Percentiles rank a stretch among this genome's conserved stretches.
These are phyloP conservation scores for Lagria hirta DNA, from an alignment of 2,888 invertebrate species.

Conservation along the genomic window DNA sequence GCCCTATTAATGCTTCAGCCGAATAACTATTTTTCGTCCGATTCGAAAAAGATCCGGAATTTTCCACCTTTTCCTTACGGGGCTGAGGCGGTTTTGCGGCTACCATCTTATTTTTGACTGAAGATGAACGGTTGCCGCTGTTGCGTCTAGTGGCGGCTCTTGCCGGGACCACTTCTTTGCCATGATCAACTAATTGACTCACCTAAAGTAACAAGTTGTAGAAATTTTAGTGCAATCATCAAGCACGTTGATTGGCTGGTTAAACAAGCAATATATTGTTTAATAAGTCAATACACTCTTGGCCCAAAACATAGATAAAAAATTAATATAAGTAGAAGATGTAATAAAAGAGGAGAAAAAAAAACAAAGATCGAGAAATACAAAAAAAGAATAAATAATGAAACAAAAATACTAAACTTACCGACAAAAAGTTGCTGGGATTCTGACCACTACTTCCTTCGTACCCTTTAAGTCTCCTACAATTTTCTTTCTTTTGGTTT, in stretches of 20 bases:
- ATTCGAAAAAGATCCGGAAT: slow-evolving; percentile 16
- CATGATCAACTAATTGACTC: slow-evolving; percentile 64
- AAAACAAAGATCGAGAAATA: too few relatives aligned
- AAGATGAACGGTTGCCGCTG: slow-evolving; percentile 40
- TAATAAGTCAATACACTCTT: too few relatives aligned
- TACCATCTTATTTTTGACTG: too few relatives aligned
- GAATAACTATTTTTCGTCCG: slow-evolving; percentile 48
- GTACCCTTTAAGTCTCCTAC: slow-evolving; percentile 28
- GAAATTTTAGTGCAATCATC: too few relatives aligned
- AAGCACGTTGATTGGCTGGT: too few relatives aligned
- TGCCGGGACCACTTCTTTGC: slow-evolving; percentile 46
- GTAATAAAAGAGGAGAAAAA: too few relatives aligned
- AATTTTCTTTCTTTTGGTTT: slow-evolving; percentile 27
- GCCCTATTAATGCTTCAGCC: slow-evolving; percentile 52
- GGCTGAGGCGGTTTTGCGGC: slow-evolving; percentile 23
- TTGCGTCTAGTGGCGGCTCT: slow-evolving; percentile 42
- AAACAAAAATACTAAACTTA: too few relatives aligned
- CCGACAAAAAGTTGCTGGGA: slow-evolving; percentile 60
- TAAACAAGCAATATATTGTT: too few relatives aligned
- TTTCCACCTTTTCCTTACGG: slow-evolving; percentile 24
- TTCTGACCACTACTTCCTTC: slow-evolving; percentile 37
- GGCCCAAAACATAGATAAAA: too few relatives aligned
- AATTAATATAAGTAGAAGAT: too few relatives aligned
- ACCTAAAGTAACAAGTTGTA: too few relatives aligned
- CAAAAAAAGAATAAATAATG: too few relatives aligned